These are phyloP conservation scores for Pollimyrus isidori DNA, from an alignment of 2,113 vertebrate genomes.

Conservation along the genomic window DNA sequence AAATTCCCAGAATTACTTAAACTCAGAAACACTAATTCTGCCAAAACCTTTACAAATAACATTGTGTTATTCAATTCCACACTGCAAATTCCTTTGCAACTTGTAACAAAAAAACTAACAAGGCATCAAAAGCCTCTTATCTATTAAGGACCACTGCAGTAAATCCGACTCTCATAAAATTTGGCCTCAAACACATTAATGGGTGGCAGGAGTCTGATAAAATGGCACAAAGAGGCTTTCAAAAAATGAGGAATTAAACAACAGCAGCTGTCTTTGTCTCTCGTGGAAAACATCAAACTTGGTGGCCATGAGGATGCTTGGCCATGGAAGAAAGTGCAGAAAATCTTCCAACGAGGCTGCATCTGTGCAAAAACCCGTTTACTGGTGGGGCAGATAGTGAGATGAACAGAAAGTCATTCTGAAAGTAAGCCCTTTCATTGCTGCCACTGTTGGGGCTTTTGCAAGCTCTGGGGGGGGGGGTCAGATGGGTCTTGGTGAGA, in stretches of 20 bases:
- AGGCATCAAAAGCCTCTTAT: neutral
- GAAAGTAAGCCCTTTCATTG: neutral
- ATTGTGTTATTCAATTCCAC: neutral
- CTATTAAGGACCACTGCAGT: slow-evolving; percentile 1
- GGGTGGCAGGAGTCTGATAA: neutral
- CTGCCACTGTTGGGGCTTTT: neutral
- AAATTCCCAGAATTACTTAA: neutral
- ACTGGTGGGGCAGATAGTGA: neutral
- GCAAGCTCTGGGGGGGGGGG: neutral
- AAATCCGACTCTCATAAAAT: neutral
- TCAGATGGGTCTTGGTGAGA: neutral
- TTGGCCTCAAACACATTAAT: neutral
- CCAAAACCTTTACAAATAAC: slow-evolving; percentile 1
- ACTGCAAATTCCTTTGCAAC: neutral
- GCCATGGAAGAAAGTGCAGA: neutral
- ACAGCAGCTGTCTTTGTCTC: neutral
- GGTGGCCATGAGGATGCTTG: neutral
- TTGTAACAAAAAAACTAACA: neutral
- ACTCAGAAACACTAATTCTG: neutral
- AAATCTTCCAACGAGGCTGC: neutral
- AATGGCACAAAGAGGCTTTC: neutral
- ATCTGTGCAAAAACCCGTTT: neutral
- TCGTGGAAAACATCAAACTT: neutral
- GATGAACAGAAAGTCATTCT: neutral
- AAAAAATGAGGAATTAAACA: neutral